Evolutionary conservation across 2,888 invertebrate genomes (phyloP).

Genomic region (Polyommatus iphigenia): DNA sequence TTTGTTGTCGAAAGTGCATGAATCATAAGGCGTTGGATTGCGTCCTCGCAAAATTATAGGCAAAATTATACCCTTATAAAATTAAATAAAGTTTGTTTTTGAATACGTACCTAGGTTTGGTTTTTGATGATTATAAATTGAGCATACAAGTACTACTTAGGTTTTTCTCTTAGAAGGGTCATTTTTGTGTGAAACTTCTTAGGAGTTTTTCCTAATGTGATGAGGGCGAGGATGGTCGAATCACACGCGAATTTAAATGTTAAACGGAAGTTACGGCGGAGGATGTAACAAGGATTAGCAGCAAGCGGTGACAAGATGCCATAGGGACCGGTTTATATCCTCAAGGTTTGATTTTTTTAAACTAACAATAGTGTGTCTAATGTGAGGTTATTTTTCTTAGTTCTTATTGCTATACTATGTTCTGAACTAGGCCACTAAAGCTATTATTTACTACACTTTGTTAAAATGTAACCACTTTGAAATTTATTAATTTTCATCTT

Average conservation of each 20-base stretch:
- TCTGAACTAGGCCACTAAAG: neutral
- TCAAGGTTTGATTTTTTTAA: neutral
- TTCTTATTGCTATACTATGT: too few species aligned
- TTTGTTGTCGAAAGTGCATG: slow-evolving; percentile 51
- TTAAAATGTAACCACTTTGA: neutral
- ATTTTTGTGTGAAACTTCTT: neutral
- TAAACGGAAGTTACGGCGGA: neutral
- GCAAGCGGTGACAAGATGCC: neutral
- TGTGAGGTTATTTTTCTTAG: neutral
- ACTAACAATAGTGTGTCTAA: neutral
- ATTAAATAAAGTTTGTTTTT: neutral
- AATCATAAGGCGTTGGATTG: slow-evolving; percentile 45
- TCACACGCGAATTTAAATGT: slow-evolving; percentile 36
- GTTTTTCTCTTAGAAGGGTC: too few species aligned
- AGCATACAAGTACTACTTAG: too few species aligned
- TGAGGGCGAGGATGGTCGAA: slow-evolving; percentile 34
- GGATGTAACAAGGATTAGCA: neutral
- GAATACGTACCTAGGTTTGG: neutral
- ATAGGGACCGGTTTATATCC: neutral
- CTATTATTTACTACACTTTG: neutral
- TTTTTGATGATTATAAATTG: too few species aligned
- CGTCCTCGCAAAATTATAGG: slow-evolving; percentile 16
- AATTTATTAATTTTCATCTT: neutral
- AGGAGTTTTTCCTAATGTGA: neutral
- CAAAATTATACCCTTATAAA: neutral